A percentile compares a stretch with the other conserved stretches of the same genome.
phyloP scores from a whole-genome alignment of 2,888 invertebrate species.

The Xanthorhoe designata region DNA sequence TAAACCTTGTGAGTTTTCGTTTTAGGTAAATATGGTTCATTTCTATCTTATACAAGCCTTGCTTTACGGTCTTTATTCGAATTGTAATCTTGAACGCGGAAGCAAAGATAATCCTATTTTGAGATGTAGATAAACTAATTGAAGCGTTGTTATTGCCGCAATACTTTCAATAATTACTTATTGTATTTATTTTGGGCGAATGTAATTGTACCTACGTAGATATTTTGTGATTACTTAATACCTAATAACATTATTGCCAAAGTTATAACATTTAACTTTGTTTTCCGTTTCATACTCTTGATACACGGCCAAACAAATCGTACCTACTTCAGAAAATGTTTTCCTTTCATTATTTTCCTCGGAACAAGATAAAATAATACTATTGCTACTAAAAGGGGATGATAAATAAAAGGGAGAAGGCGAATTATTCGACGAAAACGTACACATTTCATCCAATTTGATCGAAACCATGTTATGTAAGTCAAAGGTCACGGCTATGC shows the following conservation, averaged over 20 bases:
- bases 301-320: background rate
- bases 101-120: too few species aligned
- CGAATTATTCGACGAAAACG: constrained; percentile 4
- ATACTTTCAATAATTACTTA: background rate
- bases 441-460: constrained; percentile 3
- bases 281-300: background rate
- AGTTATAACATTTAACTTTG: background rate
- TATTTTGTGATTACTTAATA: background rate
- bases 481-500: constrained; percentile 2
- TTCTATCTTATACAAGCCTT: background rate
- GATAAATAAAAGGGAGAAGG: constrained; percentile 1
- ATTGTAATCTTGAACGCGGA: too few species aligned
- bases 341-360: constrained; percentile 5
- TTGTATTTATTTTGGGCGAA: background rate
- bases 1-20: background rate
- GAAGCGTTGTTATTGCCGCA: too few species aligned
- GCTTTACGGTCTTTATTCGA: too few species aligned
- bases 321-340: constrained; percentile 4
- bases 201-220: too few species aligned
- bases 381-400: constrained; percentile 8
- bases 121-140: too few species aligned
- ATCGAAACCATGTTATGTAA: constrained; percentile 5
- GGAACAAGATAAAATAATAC: constrained; percentile 11
- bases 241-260: background rate
- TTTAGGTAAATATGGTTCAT: background rate